Conservation (phyloP, 2,888 invertebrate genomes). For the Trichacis sp. region DNA sequence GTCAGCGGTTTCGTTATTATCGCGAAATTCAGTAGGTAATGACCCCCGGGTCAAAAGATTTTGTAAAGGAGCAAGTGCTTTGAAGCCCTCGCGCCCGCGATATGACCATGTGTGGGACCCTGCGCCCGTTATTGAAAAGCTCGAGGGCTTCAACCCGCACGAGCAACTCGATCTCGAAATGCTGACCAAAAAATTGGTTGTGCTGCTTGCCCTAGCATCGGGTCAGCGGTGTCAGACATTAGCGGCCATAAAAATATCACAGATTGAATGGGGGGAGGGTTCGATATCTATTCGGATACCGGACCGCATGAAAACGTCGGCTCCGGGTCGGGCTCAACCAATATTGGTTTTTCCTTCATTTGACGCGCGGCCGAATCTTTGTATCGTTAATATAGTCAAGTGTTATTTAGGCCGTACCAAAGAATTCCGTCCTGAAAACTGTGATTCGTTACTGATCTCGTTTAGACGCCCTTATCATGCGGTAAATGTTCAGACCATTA, state of each 20-base stretch:
- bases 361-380: constrained; percentile 12
- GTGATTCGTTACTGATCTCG: background rate
- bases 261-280: constrained; percentile 12
- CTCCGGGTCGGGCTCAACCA: constrained; percentile 11
- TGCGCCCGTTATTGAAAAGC: background rate
- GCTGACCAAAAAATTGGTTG: background rate
- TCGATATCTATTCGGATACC: constrained; percentile 16
- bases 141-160: background rate
- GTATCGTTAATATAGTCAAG: background rate
- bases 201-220: constrained; percentile 30
- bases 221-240: constrained; percentile 39
- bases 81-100: constrained; percentile 20
- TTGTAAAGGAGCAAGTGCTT: constrained; percentile 17
- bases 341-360: constrained; percentile 12
- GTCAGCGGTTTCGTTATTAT: background rate
- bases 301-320: background rate
- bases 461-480: background rate
- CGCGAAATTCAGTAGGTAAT: constrained; percentile 11
- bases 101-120: background rate
- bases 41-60: constrained; percentile 23
- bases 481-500: background rate
- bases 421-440: background rate
- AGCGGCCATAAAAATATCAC: constrained; percentile 16
- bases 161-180: background rate
- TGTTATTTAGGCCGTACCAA: background rate